Evolutionary conservation across 2,797 vertebrate genomes (phyloP).

Genomic region (Mionectes olivaceus): DNA sequence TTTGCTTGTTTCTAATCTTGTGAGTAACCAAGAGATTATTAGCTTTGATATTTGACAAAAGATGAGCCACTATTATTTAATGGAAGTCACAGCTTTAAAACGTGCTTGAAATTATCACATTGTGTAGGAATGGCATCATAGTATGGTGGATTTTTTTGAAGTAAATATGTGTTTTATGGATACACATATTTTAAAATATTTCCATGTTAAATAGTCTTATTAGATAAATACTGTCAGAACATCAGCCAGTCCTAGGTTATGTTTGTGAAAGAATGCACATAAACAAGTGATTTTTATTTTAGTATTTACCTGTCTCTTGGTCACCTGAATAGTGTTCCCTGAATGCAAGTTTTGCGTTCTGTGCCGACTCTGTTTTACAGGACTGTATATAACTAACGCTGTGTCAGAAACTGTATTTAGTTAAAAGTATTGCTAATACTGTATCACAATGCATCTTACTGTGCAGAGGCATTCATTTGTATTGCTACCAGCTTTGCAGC

Average conservation of each 20-base stretch:
- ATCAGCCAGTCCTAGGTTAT: background rate
- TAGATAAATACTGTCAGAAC: background rate
- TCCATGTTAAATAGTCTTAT: background rate
- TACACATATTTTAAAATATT: background rate
- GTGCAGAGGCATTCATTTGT: background rate
- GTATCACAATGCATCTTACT: background rate
- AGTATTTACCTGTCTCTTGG: background rate
- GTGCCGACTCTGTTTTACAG: background rate
- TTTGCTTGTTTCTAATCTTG: background rate
- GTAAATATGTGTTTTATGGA: background rate
- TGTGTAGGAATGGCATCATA: background rate
- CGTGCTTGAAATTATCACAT: background rate
- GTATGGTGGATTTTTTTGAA: background rate
- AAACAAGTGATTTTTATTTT: background rate
- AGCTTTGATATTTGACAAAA: background rate
- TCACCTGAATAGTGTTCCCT: background rate
- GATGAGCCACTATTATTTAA: background rate
- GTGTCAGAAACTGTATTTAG: background rate
- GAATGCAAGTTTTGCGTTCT: background rate
- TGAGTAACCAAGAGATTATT: background rate
- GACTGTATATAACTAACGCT: background rate
- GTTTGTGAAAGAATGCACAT: background rate
- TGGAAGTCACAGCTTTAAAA: background rate
- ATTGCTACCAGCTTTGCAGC: background rate
- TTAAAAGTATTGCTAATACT: background rate